Conservation (phyloP, 2,113 vertebrate species). For the Motacilla tschutschensis region DNA sequence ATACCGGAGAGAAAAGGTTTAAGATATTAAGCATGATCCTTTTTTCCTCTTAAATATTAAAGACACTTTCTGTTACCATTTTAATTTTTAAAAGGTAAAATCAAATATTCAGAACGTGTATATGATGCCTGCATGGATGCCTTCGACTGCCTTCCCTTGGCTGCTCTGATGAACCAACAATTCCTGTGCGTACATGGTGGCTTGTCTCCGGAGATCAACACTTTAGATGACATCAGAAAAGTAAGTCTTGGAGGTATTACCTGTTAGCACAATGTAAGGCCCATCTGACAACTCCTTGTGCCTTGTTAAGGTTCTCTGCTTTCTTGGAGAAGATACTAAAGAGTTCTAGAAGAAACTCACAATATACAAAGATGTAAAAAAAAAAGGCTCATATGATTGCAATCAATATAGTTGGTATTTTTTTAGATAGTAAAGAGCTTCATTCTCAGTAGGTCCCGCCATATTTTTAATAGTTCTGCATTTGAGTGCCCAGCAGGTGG, state of each 20-base stretch:
- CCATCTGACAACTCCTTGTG: not conserved
- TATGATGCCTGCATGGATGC: constrained; percentile 98
- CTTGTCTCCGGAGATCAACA: constrained; percentile 97
- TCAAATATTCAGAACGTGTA: constrained; percentile 98
- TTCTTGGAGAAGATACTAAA: not conserved
- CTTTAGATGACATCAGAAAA: constrained; percentile 98
- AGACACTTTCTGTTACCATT: not conserved
- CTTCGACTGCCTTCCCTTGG: constrained; percentile 98
- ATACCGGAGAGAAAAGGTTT: not conserved
- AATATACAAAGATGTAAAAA: not conserved
- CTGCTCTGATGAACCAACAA: constrained; percentile 98
- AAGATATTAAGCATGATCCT: not conserved
- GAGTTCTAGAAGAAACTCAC: not conserved
- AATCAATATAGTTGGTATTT: not conserved
- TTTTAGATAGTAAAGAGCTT: not conserved
- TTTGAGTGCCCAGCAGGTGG: not conserved
- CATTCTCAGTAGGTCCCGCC: not conserved
- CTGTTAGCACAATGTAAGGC: not conserved
- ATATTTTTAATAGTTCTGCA: not conserved
- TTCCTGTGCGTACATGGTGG: constrained; percentile 97
- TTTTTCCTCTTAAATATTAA: not conserved
- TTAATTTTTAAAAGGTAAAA: constrained; percentile 88
- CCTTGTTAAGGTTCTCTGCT: not conserved
- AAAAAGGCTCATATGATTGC: not conserved
- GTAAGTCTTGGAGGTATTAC: constrained; percentile 78